A percentile compares a stretch with the other conserved stretches of the same genome.
phyloP scores from a whole-genome alignment of 2,888 invertebrate species.

The Loripinus fragilis region DNA sequence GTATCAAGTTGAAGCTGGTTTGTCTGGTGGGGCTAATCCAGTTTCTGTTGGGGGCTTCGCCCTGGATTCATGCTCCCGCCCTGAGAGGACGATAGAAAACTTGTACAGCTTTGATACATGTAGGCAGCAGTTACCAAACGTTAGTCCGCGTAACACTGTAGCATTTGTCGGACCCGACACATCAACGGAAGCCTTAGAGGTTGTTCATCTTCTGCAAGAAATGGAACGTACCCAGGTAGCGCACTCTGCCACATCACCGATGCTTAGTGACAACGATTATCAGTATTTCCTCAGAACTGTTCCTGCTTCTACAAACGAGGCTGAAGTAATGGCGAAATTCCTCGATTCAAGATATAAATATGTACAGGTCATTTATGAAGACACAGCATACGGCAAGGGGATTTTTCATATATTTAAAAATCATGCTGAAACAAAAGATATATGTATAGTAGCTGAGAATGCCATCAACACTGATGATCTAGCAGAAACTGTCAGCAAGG shows the following conservation, averaged over 20 bases:
- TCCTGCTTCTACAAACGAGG: slow-evolving; percentile 67
- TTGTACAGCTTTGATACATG: slow-evolving; percentile 75
- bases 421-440: slow-evolving; percentile 27
- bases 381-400: slow-evolving; percentile 55
- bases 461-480: slow-evolving; percentile 18
- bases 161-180: slow-evolving; percentile 77
- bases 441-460: slow-evolving; percentile 65
- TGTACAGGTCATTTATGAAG: slow-evolving; percentile 64
- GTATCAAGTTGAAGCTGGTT: slow-evolving; percentile 40
- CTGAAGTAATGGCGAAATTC: slow-evolving; percentile 71
- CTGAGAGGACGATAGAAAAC: slow-evolving; percentile 68
- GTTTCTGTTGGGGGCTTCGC: slow-evolving; percentile 75
- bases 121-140: slow-evolving; percentile 57
- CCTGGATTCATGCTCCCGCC: slow-evolving; percentile 74
- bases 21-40: slow-evolving; percentile 11
- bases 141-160: slow-evolving; percentile 69
- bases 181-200: slow-evolving; percentile 64
- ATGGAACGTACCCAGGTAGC: slow-evolving; percentile 85
- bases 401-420: slow-evolving; percentile 51
- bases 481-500: slow-evolving; percentile 19
- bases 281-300: slow-evolving; percentile 72
- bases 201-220: slow-evolving; percentile 83
- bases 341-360: slow-evolving; percentile 47
- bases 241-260: slow-evolving; percentile 69
- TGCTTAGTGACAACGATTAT: slow-evolving; percentile 59